Evolutionary conservation across 2,113 vertebrate species (phyloP), one percentile per base, ranked within the genome.

Genomic region (Lampris megalopsis): DNA sequence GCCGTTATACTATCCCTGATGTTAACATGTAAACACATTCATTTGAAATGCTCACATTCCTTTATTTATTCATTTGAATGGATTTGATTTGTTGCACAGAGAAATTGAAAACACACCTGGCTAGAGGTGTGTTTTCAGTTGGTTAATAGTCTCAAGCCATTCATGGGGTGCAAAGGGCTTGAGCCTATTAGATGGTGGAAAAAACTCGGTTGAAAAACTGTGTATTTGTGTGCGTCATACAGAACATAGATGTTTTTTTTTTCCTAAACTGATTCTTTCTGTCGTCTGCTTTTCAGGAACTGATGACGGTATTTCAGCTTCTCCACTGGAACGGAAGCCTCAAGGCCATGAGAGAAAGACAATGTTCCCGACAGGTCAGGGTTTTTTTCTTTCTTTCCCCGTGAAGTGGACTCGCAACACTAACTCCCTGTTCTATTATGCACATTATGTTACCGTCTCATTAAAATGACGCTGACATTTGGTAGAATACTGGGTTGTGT

Each of bases 281-380:
- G 67, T 42, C 79, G 56, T 82, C 78, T 81, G 82, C 70, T 0
- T 76, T 70, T 52, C 89, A 99, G 98, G 98, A 99, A 89, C 94
- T 99, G 91, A 99, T 99, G 98, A 99, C 98, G 0, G 98, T 99
- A 37, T 99, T 99, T 88, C 98, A 99, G 89, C 94, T 99, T 81
- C 69, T 99, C 75, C 98, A 99, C 69, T 99, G 98, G 97, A 99
- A 99, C 0, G 98, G 98, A 75, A 99, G 98, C 90, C 96, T 99
- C 11, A 99, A 98, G 85, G 98, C 97, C 85, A 99, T 99, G 98
- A 93, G 98, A 45, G 98, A 99, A 86, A 91, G 98, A 11, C 98
- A 99, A 91, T 99, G 98, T 82, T 99, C 98, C 0, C 94, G 98
- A 75, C 98, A 99, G 97, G 98, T 99, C 83, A 10, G 9, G 10